A percentile compares a stretch with the other conserved stretches of the same genome.
These are phyloP conservation scores for Watsonalla binaria DNA, from an alignment of 2,888 invertebrate species.

Conservation along the genomic window DNA sequence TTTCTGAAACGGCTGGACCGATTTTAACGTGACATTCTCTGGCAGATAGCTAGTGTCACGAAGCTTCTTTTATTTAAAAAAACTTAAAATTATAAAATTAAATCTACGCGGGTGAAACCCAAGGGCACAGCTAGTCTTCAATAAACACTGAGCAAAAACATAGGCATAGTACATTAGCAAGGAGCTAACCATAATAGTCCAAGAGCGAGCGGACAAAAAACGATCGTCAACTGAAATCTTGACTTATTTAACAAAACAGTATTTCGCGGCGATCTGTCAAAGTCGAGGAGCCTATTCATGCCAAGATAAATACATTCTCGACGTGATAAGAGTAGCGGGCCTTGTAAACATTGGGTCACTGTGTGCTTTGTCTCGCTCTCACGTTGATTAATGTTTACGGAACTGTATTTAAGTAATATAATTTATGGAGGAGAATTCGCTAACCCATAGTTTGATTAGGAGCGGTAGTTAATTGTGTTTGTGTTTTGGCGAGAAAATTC, in stretches of 20 bases:
- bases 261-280: constrained; percentile 54
- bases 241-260: constrained; percentile 59
- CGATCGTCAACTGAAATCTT: constrained; percentile 28
- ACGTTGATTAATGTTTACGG: constrained; percentile 35
- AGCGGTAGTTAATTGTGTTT: constrained; percentile 17
- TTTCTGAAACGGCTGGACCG: too few species aligned
- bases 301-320: constrained; percentile 53
- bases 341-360: constrained; percentile 32
- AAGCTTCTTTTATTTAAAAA: too few species aligned
- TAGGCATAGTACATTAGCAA: not conserved
- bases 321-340: constrained; percentile 42
- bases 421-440: constrained; percentile 30
- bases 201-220: constrained; percentile 30
- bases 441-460: constrained; percentile 16
- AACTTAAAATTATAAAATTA: too few species aligned
- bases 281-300: constrained; percentile 51
- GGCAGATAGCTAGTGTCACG: too few species aligned
- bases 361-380: constrained; percentile 22
- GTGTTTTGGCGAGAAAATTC: constrained; percentile 1
- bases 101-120: too few species aligned
- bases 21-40: too few species aligned
- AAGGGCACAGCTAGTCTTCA: too few species aligned
- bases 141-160: not conserved
- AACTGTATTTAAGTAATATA: constrained; percentile 32
- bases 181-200: not conserved